Conservation (phyloP, 2,113 vertebrate genomes). For the Lasiurus borealis region DNA sequence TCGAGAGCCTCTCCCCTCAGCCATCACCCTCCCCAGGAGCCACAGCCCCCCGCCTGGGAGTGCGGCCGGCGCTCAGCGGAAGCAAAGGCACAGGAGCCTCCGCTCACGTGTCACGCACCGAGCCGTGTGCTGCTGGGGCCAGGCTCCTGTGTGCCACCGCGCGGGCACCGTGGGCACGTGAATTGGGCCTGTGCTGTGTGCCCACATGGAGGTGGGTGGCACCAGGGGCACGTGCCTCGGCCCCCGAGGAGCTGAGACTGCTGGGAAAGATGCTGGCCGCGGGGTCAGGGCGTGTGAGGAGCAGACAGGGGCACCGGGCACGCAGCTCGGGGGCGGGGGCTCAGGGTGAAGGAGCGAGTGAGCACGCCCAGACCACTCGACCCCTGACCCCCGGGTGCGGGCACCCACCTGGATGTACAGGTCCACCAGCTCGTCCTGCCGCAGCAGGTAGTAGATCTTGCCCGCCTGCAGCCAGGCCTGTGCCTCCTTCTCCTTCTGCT, state of each 20-base stretch:
- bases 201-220: fast-evolving
- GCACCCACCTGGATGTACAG: neutral
- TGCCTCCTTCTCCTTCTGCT: constrained; percentile 92
- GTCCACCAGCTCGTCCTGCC: constrained; percentile 92
- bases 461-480: constrained; percentile 94
- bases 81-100: neutral
- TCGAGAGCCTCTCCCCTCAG: fast-evolving
- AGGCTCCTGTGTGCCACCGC: too few relatives aligned
- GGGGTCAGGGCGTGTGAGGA: too few relatives aligned
- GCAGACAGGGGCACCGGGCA: too few relatives aligned
- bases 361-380: neutral
- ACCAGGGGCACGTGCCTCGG: fast-evolving
- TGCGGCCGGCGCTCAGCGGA: neutral
- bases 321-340: too few relatives aligned
- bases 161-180: fast-evolving
- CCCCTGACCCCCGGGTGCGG: too few relatives aligned
- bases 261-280: neutral
- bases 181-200: neutral
- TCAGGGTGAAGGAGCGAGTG: neutral
- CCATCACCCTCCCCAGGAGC: fast-evolving
- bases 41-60: too few relatives aligned
- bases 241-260: neutral
- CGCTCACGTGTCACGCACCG: too few relatives aligned
- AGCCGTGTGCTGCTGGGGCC: too few relatives aligned
- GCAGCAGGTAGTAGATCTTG: constrained; percentile 94